Evolutionary conservation across 2,888 invertebrate genomes (phyloP).

Genomic region (Chesias legatella): DNA sequence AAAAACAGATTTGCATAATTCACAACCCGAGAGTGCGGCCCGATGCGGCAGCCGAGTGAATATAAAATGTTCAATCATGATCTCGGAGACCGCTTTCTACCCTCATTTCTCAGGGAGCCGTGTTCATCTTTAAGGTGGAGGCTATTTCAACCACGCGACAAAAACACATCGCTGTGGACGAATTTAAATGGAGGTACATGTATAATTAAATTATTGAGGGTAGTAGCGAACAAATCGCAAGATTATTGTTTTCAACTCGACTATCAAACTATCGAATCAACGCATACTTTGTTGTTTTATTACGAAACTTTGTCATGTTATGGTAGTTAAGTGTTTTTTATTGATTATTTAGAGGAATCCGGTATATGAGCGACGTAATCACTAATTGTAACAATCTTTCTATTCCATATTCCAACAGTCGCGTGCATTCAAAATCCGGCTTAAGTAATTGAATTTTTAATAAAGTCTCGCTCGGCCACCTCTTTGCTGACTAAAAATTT

Average conservation of each 20-base stretch:
- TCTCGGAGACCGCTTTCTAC: slow-evolving; percentile 49
- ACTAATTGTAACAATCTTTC: too few species aligned
- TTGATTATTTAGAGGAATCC: too few species aligned
- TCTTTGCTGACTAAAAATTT: slow-evolving; percentile 38
- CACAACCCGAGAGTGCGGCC: slow-evolving; percentile 29
- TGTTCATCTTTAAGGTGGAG: slow-evolving; percentile 31
- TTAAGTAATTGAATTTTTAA: slow-evolving; percentile 52
- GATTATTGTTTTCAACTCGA: too few species aligned
- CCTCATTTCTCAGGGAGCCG: slow-evolving; percentile 31
- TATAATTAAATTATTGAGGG: too few species aligned
- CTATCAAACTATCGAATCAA: too few species aligned
- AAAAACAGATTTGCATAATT: slow-evolving; percentile 39
- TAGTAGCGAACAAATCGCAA: too few species aligned
- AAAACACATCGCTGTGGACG: neutral
- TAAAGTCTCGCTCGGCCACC: slow-evolving; percentile 39
- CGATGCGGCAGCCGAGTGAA: slow-evolving; percentile 46
- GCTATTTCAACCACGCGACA: neutral
- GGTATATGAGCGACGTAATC: too few species aligned
- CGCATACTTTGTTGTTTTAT: too few species aligned
- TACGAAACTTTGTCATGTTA: too few species aligned
- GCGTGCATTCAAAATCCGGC: neutral
- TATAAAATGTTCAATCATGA: slow-evolving; percentile 64
- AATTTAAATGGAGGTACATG: too few species aligned
- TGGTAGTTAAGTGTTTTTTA: too few species aligned
- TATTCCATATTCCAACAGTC: neutral